Base-by-base conservation (phyloP, 2,797 vertebrate species). In the Pitangus sulphuratus region DNA sequence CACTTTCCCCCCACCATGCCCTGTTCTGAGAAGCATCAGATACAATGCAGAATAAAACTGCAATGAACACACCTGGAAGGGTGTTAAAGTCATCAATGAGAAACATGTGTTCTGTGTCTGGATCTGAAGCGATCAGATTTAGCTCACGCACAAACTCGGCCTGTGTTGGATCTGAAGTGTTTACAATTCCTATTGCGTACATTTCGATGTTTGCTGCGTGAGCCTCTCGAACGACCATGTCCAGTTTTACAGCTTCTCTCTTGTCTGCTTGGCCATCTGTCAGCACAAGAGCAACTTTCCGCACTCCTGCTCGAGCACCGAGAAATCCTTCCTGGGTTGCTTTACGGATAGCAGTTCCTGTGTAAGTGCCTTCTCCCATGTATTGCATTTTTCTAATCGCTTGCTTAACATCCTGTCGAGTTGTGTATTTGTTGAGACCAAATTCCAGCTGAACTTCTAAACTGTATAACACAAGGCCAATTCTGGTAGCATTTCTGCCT, bases 291-390 rank as follows among this genome's bases (percentile, higher is more conserved):
- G 99, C 99, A n/a, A 99, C 99, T 97, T 99, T 99, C 50, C 98
- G 95, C 85, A 99, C 99, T 18, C 99, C 98, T 8, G 94, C 93
- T 21, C 98, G 98, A 79, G 99, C 97, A 19, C 98, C 98, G 85
- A 97, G 98, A 98, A 99, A 99, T 53, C 98, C 99, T 87, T 99
- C 99, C 79, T 99, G 99, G 11, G 98, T 99, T 14, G 98, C 98
- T 95, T 99, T 99, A 51, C 98, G 98, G 93, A 99, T 99, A 60
- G 99, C 99, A 4, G 99, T 99, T 92, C 98, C 99, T 2, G 99
- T 99, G 96, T 99, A 98, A 39, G 99, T 99, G 69, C 99, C 99
- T 97, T 99, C 99, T 24, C 99, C 99, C 98, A 99, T 98, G 89
- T 99, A 99, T 1, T 97, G 91, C 97, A 99, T 99, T 97, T 98